Evolutionary conservation across 2,888 invertebrate species (phyloP), one percentile per base, ranked within the genome.

Genomic region (Trichacis sp.): DNA sequence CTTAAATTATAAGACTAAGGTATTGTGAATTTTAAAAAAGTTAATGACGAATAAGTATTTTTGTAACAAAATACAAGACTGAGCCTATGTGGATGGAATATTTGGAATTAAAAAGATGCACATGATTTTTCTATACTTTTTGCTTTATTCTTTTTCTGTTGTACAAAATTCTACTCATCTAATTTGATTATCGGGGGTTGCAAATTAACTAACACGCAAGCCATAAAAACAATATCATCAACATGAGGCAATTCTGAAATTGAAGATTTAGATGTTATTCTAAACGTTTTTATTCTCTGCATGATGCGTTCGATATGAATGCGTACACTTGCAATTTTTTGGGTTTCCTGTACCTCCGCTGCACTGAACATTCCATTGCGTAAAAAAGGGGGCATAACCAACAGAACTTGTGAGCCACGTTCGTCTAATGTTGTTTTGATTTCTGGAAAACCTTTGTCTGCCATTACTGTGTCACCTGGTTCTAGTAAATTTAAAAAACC

Each of bases 391-490:
- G 67, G 68, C 64, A 70, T 64, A 0, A 69, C 68, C 18, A 69
- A 8, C 12, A 68, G 8, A 4, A 56, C 42, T n/a, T 45, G 45
- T 61, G 56, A 43, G 0, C 64, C 68, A 19, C n/a, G 40, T 15
- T 57, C 54, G 47, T 68, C 54, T 1, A 61, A 4, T 4, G 19
- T 15, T 0, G 36, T 45, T 58, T 58, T 17, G 11, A 72, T 60
- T 19, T 43, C 59, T 8, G 70, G 71, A 36, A 70, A 70, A 12
- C 68, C 71, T 52, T 71, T 68, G 30, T 70, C 70, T 3, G 69
- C 72, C 6, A 72, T 24, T 1, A 69, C 62, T 0, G 60, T 11
- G 33, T 71, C 70, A 14, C 52, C 61, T n/a, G 57, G 29, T 50
- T 71, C 64, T 24, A 69, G 15, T 14, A 61, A 38, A 45, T 68